These are phyloP conservation scores for Drosophila bunnanda DNA, from an alignment of 2,888 invertebrate genomes.

Conservation along the genomic window DNA sequence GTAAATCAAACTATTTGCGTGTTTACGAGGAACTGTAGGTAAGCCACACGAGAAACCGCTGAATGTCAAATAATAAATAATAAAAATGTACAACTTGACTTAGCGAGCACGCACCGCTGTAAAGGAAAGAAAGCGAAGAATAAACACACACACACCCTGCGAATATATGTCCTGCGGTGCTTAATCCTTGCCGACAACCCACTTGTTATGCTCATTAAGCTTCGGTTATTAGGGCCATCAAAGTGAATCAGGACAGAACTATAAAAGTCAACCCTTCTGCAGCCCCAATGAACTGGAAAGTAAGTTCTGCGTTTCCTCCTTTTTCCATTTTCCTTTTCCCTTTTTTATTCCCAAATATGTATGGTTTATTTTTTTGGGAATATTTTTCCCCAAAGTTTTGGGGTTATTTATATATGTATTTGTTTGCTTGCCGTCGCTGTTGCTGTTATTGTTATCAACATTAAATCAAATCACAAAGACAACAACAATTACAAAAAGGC, in stretches of 20 bases:
- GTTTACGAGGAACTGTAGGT: conserved; percentile 33
- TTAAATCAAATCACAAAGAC: conserved; percentile 79
- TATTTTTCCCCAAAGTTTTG: conserved; percentile 61
- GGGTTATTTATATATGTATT: conserved; percentile 45
- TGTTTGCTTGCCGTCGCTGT: conserved; percentile 51
- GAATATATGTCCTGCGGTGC: conserved; percentile 33
- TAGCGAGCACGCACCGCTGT: conserved; percentile 31
- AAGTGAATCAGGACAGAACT: conserved; percentile 80
- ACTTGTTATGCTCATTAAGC: conserved; percentile 79
- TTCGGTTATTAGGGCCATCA: conserved; percentile 81
- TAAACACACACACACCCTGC: conserved; percentile 42
- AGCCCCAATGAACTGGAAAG: conserved; percentile 49
- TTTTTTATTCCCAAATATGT: conserved; percentile 8
- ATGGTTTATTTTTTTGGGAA: conserved; percentile 7
- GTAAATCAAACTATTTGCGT: conserved; percentile 63
- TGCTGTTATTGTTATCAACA: conserved; percentile 78
- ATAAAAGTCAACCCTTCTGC: conserved; percentile 75
- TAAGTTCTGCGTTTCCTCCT: conserved; percentile 46
- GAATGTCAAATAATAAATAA: conserved; percentile 69
- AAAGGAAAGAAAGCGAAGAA: conserved; percentile 6
- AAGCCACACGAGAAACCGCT: conserved; percentile 39
- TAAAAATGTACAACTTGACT: conserved; percentile 46
- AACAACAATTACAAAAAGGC: conserved; percentile 75
- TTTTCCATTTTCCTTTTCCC: neutral
- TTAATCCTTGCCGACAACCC: conserved; percentile 50